Evolutionary conservation across 2,113 vertebrate species (phyloP), one percentile per base, ranked within the genome.

Genomic region (Chaetura pelagica): DNA sequence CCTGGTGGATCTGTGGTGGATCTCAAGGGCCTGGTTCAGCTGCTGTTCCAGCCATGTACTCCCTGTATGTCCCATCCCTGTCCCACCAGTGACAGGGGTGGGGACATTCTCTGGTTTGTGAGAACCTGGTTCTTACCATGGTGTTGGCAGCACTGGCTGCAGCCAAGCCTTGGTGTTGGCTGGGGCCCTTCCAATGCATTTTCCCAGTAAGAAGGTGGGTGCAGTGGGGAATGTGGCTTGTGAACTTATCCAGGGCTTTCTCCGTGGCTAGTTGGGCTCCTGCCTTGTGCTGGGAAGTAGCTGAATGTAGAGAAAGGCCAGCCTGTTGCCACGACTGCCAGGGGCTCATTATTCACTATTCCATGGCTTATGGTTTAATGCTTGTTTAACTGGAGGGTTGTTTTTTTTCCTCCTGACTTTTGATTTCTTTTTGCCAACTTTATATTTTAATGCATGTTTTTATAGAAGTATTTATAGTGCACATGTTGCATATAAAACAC

Each of bases 401-500:
- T 35, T 87, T 35, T 82, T 92, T 81, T 61, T 80, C 21, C 67
- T 58, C 81, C 94, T 40, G 7, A 94, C 96, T 93, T 97, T 96
- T 96, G 95, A 95, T 97, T 97, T 96, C 87, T 92, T 86, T 97
- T 96, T 97, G 96, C 97, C 97, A 96, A 91, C 93, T 97, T 95
- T 96, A 94, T 93, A 97, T 97, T 97, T 98, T 97, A 97, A 97
- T 93, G 90, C 92, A 26, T 57, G 93, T 96, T 97, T 98, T 98
- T 97, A 98, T 97, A 96, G 97, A 97, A 98, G 97, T 98, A 98
- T 98, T 98, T 97, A 98, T 87, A 92, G 97, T 4, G 79, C 98
- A 97, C 97, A 96, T 97, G 97, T 93, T 96, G 93, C 94, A 10
- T 71, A 93, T 98, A 98, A 98, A 98, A 97, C 97, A 77, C 83